Evolutionary conservation across 2,888 invertebrate genomes (phyloP).

Genomic region (Empis livida): DNA sequence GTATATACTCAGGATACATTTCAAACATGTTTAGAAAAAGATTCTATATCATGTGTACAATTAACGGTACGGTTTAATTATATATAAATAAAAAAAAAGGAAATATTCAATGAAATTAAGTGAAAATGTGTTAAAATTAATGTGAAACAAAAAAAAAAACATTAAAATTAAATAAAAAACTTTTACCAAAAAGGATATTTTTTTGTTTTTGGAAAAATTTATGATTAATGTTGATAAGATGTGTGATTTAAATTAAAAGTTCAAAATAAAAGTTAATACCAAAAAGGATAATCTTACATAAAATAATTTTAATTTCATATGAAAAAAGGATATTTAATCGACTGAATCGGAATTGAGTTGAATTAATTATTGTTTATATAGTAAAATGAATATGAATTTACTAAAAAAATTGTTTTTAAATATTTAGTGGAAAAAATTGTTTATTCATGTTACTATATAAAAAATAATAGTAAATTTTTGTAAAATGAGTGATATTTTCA

Average conservation of each 20-base stretch:
- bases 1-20: slow-evolving; percentile 5
- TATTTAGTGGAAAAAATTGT: too few species aligned
- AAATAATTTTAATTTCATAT: too few species aligned
- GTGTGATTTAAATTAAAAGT: too few species aligned
- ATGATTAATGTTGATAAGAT: too few species aligned
- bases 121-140: slow-evolving; percentile 5
- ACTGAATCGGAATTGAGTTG: too few species aligned
- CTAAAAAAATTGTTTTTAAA: too few species aligned
- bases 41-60: slow-evolving; percentile 52
- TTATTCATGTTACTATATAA: background rate
- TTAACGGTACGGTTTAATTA: slow-evolving; percentile 36
- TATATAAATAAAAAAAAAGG: slow-evolving; percentile 16
- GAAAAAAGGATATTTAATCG: too few species aligned
- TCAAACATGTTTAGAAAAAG: slow-evolving; percentile 42
- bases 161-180: slow-evolving; percentile 8
- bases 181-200: background rate
- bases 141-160: slow-evolving; percentile 5
- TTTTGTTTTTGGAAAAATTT: too few species aligned
- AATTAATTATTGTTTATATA: too few species aligned
- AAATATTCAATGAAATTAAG: slow-evolving; percentile 16
- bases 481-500: background rate
- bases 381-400: too few species aligned
- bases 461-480: background rate
- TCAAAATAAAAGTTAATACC: too few species aligned
- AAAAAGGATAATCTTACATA: too few species aligned